Evolutionary conservation across 2,797 vertebrate species (phyloP), one percentile per base, ranked within the genome.

Genomic region (Champsocephalus esox): DNA sequence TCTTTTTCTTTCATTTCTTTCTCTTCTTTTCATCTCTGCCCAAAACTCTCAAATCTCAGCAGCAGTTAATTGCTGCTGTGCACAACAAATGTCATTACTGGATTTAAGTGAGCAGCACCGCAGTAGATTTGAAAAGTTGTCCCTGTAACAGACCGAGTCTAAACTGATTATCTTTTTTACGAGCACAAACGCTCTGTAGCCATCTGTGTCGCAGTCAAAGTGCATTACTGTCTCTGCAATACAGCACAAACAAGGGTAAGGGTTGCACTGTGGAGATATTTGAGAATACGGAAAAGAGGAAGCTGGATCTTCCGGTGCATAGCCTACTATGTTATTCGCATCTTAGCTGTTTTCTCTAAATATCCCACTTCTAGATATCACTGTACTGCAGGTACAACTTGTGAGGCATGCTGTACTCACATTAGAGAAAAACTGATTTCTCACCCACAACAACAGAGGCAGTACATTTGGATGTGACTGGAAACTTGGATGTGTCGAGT

Each of bases 201-300:
- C 34, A 34, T 43, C 17, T 41, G 17, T 44, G 45, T 72, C 49
- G 9, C 28, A 57, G 38, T 41, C 34, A 50, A 59, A 63, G 56
- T 62, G 28, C 55, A 60, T 48, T 88, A 87, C 46, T 88, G 90
- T 83, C 78, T 92, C 79, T 84, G 83, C 79, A 86, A 67, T 74
- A 71, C 77, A 38, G 83, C 83, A 71, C 79, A 80, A 66, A 80
- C 24, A 59, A 61, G 41, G 13, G 51, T 72, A 17, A 10, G 65
- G 86, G 65, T 71, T 75, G 58, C 82, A 87, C 61, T 28, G 64
- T 14, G 73, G 73, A 61, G 81, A 75, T 66, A 80, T 48, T 9
- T 43, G 77, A 62, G 14, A 73, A 82, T 63, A 71, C 7, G 32
- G 58, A 14, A n/a, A 38, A 56, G 56, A 58, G 12, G 17, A 62